Percentiles rank a stretch among this genome's conserved stretches.
Evolutionary conservation across 2,797 vertebrate genomes (phyloP).

Genomic region (Antrozous pallidus): DNA sequence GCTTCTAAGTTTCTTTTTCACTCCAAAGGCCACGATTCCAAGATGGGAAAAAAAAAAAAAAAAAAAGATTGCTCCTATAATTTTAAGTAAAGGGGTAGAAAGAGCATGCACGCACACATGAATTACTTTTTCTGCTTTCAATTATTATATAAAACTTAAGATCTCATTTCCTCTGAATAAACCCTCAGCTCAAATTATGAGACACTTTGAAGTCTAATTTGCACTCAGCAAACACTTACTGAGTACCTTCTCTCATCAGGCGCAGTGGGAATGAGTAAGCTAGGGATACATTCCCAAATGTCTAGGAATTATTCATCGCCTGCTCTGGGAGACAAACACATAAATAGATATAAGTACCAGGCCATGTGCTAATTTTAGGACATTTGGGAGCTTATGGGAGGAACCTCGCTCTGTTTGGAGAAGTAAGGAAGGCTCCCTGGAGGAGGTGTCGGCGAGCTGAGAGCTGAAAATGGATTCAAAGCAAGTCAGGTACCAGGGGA

Average conservation of each 20-base stretch:
- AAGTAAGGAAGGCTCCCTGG: not conserved
- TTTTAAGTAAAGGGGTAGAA: constrained; percentile 21
- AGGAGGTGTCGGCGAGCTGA: not conserved
- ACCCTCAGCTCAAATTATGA: not conserved
- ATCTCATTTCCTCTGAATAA: not conserved
- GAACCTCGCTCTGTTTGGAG: not conserved
- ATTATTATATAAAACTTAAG: constrained; percentile 5
- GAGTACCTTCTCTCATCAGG: not conserved
- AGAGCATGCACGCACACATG: not conserved
- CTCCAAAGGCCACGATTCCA: constrained; percentile 51
- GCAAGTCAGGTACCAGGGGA: not conserved
- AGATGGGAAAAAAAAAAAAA: not conserved
- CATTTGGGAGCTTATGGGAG: constrained; percentile 2
- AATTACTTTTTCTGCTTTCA: constrained; percentile 26
- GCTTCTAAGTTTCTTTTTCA: constrained; percentile 48
- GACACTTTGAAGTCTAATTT: not conserved
- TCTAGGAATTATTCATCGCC: constrained; percentile 25
- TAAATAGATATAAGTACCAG: not conserved
- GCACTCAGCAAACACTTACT: not conserved
- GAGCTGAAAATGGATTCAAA: constrained; percentile 26
- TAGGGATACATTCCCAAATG: not conserved
- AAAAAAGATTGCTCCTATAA: not conserved
- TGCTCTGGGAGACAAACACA: not conserved
- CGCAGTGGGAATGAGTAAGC: not conserved
- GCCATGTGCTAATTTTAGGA: not conserved